Evolutionary conservation across 2,113 vertebrate species (phyloP).

Genomic region (Pitta sordida): DNA sequence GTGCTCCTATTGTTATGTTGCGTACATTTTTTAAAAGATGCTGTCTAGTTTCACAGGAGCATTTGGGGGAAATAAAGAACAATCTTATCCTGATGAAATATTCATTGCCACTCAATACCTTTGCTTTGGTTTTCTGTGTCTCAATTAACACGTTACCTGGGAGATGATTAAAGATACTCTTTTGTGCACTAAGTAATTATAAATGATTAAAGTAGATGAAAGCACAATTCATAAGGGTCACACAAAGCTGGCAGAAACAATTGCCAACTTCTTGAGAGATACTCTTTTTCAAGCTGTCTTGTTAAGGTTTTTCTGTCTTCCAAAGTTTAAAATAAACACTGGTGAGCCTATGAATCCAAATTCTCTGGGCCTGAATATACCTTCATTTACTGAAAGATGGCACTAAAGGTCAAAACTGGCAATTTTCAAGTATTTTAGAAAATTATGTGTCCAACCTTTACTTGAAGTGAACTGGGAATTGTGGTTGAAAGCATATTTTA

Average conservation of each 20-base stretch:
- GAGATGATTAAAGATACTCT: constrained; percentile 16
- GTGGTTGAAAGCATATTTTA: neutral
- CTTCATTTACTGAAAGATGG: neutral
- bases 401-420: neutral
- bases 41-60: neutral
- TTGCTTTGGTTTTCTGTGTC: neutral
- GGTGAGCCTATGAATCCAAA: neutral
- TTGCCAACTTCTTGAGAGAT: neutral
- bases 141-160: neutral
- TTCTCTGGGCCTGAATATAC: neutral
- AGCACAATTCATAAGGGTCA: constrained; percentile 28
- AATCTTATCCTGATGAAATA: constrained; percentile 1
- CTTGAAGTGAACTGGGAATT: neutral
- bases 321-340: neutral
- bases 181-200: constrained; percentile 37
- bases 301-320: neutral
- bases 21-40: neutral
- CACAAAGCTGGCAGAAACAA: neutral
- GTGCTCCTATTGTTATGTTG: neutral
- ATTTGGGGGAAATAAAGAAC: constrained; percentile 11
- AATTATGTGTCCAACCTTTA: neutral
- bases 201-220: constrained; percentile 24
- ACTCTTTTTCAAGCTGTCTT: neutral
- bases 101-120: constrained; percentile 2
- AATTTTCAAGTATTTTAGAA: neutral